Evolutionary conservation across 2,113 vertebrate genomes (phyloP).

Genomic region (Euleptes europaea): DNA sequence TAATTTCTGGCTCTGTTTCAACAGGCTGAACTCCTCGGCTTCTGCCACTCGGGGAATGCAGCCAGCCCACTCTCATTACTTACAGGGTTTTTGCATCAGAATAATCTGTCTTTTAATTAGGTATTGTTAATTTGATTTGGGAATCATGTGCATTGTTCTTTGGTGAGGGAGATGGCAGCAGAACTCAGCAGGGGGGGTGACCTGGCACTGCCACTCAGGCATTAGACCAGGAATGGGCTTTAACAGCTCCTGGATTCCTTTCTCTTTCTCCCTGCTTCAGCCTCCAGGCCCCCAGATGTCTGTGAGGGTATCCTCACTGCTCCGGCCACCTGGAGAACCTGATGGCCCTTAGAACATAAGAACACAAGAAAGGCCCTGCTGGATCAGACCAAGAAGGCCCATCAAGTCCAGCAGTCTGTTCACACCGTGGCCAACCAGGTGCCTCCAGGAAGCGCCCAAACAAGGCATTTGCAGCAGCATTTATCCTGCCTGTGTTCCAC

Average conservation of each 20-base stretch:
- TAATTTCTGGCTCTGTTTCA: constrained; percentile 52
- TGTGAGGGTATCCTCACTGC: background rate
- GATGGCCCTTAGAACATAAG: too few species aligned
- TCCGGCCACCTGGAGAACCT: background rate
- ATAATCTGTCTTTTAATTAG: constrained; percentile 37
- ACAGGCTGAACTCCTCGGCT: constrained; percentile 19
- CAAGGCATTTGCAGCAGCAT: too few species aligned
- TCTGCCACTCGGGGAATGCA: constrained; percentile 24
- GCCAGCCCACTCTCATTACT: constrained; percentile 28
- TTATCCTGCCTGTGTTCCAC: too few species aligned
- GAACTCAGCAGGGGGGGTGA: background rate
- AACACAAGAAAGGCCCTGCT: too few species aligned
- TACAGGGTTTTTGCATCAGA: constrained; percentile 55
- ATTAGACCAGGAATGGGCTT: background rate
- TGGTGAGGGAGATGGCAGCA: background rate
- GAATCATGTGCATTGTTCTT: constrained; percentile 16
- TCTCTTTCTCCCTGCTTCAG: background rate
- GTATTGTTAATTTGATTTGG: constrained; percentile 43
- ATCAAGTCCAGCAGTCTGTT: too few species aligned
- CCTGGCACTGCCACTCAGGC: background rate
- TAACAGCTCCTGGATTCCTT: background rate
- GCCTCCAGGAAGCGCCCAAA: too few species aligned
- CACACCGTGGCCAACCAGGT: too few species aligned
- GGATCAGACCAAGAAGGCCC: too few species aligned
- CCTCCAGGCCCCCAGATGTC: background rate